Evolutionary conservation across 2,113 vertebrate genomes (phyloP), one percentile per base, ranked within the genome.

Genomic region (Canis aureus): DNA sequence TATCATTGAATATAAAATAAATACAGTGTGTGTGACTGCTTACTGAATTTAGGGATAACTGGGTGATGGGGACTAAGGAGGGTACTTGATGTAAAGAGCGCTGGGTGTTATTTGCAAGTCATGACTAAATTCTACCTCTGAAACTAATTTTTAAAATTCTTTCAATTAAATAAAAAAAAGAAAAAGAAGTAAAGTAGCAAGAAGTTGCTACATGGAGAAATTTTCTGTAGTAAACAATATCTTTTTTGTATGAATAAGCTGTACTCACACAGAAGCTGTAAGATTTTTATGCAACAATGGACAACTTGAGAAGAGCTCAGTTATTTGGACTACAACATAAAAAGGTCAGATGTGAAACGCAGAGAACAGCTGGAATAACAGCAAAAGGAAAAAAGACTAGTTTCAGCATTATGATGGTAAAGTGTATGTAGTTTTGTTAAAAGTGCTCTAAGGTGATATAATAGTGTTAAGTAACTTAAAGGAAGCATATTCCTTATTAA

Each of bases 271-370:
- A 94, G n/a, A 86, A 66, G 59, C 27, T 49, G 29, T 66, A 80
- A 80, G 38, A 86, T 93, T 79, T 94, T 86, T 69, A 86, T 67
- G 32, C 27, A 95, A 94, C 69, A 81, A 71, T 55, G 57, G 60
- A 32, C 27, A 78, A 73, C 32, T 83, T 87, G 27, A 85, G 12
- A 96, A 92, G 92, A 92, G 25, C 27, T 94, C 29, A 81, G 76
- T 96, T 92, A 86, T 79, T 43, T 92, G 53, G 32, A 49, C 55
- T 38, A 66, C 8, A 57, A 64, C 3, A 86, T 20, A 81, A 87
- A 87, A 93, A 92, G 12, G n/a, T 94, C 62, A 74, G 67, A 67
- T 57, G 73, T 60, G 29, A 94, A 94, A 60, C 25, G 22, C 3
- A 91, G 62, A 91, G 43, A 88, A n/a, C 27, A 84, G 17, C 49